Base-by-base conservation (phyloP, 2,113 vertebrate species). In the Oryzias celebensis region DNA sequence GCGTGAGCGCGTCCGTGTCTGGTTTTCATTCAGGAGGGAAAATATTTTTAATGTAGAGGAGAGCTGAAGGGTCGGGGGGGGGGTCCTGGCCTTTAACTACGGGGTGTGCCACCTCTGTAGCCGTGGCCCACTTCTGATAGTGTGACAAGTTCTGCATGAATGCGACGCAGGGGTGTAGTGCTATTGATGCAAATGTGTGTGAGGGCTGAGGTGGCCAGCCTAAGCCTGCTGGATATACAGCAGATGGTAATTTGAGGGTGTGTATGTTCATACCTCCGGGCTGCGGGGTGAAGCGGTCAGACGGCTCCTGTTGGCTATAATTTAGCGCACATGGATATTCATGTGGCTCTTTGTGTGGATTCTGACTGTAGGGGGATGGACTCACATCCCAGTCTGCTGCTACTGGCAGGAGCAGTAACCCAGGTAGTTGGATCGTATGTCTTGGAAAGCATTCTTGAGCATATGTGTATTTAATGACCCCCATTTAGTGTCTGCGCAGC, bases 201-300 rank as follows among this genome's bases (percentile, higher is more conserved):
- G 72, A 74, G 54, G 62, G 62, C 67, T 61, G 58, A 7, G 54
- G 82, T 54, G 77, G 79, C 85, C 80, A 83, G 79, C 54, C 53
- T 81, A 72, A 85, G 84, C 81, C 81, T 60, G 16, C 75, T 78
- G 79, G 70, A 70, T 28, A 4, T 75, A 51, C 60, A 81, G 81
- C 65, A 62, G 58, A 84, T 77, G 80, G 82, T 85, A 83, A 88
- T 85, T 89, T 87, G 82, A 89, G 87, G 85, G 85, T 82, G 81
- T 85, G 81, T 83, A 75, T 86, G 75, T 86, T 79, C 83, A 78
- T 84, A 85, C 81, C 87, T 87, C 84, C 68, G 73, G 65, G 72
- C 70, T 82, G 76, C 70, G 59, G 84, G 58, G 74, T 83, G 84
- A 87, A 74, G 81, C 13, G 78, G 84, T 89, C 81, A 84, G 84